phyloP scores from a whole-genome alignment of 2,113 vertebrate genomes.

The Colinus virginianus region DNA sequence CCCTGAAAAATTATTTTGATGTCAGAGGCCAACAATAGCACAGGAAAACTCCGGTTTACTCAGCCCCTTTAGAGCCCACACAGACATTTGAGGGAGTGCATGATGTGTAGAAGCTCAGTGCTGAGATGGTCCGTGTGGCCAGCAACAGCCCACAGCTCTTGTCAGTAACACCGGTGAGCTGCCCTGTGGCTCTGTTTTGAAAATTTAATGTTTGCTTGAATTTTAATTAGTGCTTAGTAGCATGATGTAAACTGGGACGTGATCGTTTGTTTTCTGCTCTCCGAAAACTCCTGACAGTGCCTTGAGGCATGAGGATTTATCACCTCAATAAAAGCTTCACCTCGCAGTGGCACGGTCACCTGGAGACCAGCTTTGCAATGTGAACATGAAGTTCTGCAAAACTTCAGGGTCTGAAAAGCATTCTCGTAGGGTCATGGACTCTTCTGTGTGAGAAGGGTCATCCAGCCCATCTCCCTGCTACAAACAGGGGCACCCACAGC shows the following conservation, averaged over 20 bases:
- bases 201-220: background rate
- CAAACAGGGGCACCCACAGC: too few relatives aligned
- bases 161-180: background rate
- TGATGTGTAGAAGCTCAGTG: rapidly evolving
- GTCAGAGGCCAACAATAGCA: background rate
- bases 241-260: background rate
- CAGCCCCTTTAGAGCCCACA: rapidly evolving
- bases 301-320: background rate
- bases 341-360: background rate
- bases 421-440: background rate
- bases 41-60: background rate
- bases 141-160: background rate
- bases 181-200: background rate
- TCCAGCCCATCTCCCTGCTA: too few relatives aligned
- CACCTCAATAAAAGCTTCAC: background rate
- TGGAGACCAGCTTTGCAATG: background rate
- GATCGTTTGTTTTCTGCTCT: background rate
- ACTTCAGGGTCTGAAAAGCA: background rate
- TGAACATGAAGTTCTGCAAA: background rate
- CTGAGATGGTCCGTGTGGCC: background rate
- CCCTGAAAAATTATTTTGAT: rapidly evolving
- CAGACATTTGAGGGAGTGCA: background rate
- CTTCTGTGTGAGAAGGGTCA: too few relatives aligned
- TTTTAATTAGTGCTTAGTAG: background rate
- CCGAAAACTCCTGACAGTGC: background rate